Base-by-base conservation (phyloP, 2,888 invertebrate species). In the Chrysodeixis includens region DNA sequence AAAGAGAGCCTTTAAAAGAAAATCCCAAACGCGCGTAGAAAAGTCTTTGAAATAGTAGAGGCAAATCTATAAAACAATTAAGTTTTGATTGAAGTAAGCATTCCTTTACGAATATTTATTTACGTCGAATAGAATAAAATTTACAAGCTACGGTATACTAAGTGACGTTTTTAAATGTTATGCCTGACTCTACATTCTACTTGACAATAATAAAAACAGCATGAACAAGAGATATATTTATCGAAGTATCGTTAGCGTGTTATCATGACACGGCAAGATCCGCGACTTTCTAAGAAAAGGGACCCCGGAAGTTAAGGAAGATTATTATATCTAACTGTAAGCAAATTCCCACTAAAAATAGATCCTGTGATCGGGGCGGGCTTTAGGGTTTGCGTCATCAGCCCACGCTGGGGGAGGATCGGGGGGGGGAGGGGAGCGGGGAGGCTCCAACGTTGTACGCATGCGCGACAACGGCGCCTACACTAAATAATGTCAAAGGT, bases 401-500 rank as follows among this genome's bases (percentile, higher is more conserved):
- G 79, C 91, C 90, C 88, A 90, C 90, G 85, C 85, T 69, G 68
- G 67, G 82, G 84, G 69, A 67, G 82, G 83, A 61, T 70, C 62
- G 70, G 67, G 70, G 68, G 71, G 71, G 80, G 69, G 46, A 68
- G 75, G 44, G 66, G 72, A 62, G 22, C 67, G 61, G 68, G 60
- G 51, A 7, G 6, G 68, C 66, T 75, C 69, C 61, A 77, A 83
- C 65, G 76, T 64, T 53, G 55, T 62, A 83, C 89, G 92, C 93
- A 89, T 90, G 92, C 94, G 93, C 90, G 81, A 74, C 72, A 73
- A 74, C 74, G 55, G 80, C 85, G 79, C 88, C 88, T 81, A 86
- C 87, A 74, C 79, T 70, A 63, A 68, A 81, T 84, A 94, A 93
- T 94, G 94, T 92, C 93, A 93, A 90, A 93, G 94, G 93, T 91